Conservation (phyloP, 2,797 vertebrate species). For the Muscicapa striata region DNA sequence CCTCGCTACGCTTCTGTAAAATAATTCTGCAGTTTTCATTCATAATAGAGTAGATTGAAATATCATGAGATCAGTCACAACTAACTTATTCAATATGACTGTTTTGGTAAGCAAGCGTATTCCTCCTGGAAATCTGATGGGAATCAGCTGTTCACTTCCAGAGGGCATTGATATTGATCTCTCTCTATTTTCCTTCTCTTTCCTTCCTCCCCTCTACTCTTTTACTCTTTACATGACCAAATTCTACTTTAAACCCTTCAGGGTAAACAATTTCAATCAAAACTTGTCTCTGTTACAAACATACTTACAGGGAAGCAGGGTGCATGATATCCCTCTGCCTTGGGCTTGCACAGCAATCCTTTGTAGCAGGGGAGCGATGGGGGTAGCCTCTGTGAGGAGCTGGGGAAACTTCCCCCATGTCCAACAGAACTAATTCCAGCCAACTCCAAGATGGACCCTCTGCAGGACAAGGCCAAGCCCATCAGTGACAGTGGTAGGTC, state of each 20-base stretch:
- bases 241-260: background rate
- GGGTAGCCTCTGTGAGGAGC: background rate
- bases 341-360: background rate
- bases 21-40: slow-evolving; percentile 31
- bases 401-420: background rate
- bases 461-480: background rate
- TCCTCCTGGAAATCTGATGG: slow-evolving; percentile 49
- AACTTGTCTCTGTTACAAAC: background rate
- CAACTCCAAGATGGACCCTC: background rate
- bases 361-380: background rate
- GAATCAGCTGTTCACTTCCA: slow-evolving; percentile 55
- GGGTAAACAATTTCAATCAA: background rate
- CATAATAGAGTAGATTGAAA: slow-evolving; percentile 13
- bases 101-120: slow-evolving; percentile 51
- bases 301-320: background rate
- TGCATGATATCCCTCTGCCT: background rate
- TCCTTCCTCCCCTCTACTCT: background rate
- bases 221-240: background rate
- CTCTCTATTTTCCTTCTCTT: background rate
- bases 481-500: no score
- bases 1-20: background rate
- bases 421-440: background rate
- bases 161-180: slow-evolving; percentile 30
- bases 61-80: slow-evolving; percentile 38
- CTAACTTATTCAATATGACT: slow-evolving; percentile 57